Base-by-base conservation (phyloP, 2,797 vertebrate genomes). In the Heliangelus exortis region DNA sequence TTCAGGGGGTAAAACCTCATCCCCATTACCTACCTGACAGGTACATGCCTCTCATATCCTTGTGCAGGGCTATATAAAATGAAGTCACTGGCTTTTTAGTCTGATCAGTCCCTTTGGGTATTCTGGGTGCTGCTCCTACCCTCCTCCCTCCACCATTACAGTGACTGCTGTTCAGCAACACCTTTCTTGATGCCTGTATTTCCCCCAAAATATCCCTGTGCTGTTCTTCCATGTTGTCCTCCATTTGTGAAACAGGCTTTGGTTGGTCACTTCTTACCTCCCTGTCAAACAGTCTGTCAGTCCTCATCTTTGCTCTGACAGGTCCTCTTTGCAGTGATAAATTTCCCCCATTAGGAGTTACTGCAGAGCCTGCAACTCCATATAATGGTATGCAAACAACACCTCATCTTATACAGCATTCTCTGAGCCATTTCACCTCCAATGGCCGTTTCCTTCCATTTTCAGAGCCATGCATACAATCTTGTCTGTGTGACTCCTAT, bases 281-380 rank as follows among this genome's bases (percentile, higher is more conserved):
- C 39, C 58, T 77, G 68, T 93, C 95, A 91, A 87, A 62, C 61
- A 85, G 57, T 79, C 75, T 78, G 89, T 83, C 78, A 90, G 62
- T 65, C 71, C 61, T 87, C 81, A 71, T 94, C 72, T 94, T 47
- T 85, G 29, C 55, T 91, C 77, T 94, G 92, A 83, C 89, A 95
- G 20, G 58, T 90, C 71, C 25, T 57, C 58, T 85, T 69, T 85
- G 55, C 62, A 87, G 51, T 94, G 94, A 93, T 89, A 90, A 87
- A 93, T 93, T 87, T 89, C 69, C 31, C 16, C 47, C 36, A 89
- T 89, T 80, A 94, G 26, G 84, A 94, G 72, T 89, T 94, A 95
- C 66, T 95, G 93, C 82, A 92, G 84, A 95, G 55, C 65, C 79
- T 92, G 76, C 58, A 92, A 80, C 94, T 94, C 88, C 80, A 45